Evolutionary conservation across 2,888 invertebrate genomes (phyloP), one percentile per base, ranked within the genome.

Genomic region (Sycophila texana): DNA sequence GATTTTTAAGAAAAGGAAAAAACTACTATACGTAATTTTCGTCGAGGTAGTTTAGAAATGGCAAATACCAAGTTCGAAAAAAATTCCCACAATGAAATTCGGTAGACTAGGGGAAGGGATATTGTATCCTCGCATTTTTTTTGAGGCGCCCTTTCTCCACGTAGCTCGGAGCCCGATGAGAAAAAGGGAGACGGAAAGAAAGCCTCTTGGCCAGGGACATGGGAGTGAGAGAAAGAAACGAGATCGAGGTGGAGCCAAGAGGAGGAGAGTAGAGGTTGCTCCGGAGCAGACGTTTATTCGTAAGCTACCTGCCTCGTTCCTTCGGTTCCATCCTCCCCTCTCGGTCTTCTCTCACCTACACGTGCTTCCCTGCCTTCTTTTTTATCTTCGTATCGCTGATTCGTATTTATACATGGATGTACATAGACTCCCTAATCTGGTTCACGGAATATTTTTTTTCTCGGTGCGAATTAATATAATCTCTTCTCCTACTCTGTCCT

Each of bases 141-240:
- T n/a, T 3, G 39, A n/a, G 7, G 39, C 63, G 39, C 4, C 18
- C 13, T 47, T 18, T 39, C 4, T 12, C 58, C 39, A 26, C 14
- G 53, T 30, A 51, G n/a, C 20, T 26, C 7, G 60, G n/a, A 16
- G 22, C 47, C 0, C 63, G 4, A 22, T 53, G 47, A 55, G 53
- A 16, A 1, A 22, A 51, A 20, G 26, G 63, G n/a, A 2, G 63
- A 66, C 39, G 63, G 30, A 49, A 39, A 39, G 39, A 30, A 30
- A 30, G 30, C 30, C 30, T 30, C 39, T 7, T 39, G 39, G 39
- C 10, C 7, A 10, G 7, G 30, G 7, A 39, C 39, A 39, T 10
- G 39, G 39, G 39, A 39, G 39, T 30, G 61, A 58, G 78, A 65
- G 22, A 57, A 65, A 65, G 77, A 51, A 65, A 71, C 26, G 20